Evolutionary conservation across 2,888 invertebrate genomes (phyloP).

Genomic region (Dynastes grantii): DNA sequence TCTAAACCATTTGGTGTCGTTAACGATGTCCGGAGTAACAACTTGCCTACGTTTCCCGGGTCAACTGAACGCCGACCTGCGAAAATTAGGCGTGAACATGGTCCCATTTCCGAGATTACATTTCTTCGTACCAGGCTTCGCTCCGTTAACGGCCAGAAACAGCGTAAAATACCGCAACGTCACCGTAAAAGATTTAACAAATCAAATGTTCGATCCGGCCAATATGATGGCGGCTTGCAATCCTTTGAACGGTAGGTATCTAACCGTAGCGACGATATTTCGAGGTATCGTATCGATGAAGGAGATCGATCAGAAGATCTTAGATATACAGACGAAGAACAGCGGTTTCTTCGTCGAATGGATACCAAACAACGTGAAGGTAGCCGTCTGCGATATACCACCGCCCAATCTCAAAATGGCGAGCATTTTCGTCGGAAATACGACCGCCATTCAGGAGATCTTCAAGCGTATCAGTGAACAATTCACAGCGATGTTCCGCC

Average conservation of each 20-base stretch:
- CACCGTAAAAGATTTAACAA: constrained; percentile 85
- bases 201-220: constrained; percentile 87
- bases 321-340: constrained; percentile 80
- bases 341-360: constrained; percentile 79
- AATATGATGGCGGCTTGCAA: constrained; percentile 94
- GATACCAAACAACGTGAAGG: constrained; percentile 83
- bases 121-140: constrained; percentile 79
- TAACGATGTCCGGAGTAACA: constrained; percentile 75
- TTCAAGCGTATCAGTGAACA: constrained; percentile 76
- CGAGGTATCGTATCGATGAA: constrained; percentile 81
- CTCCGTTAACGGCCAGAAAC: constrained; percentile 75
- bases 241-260: constrained; percentile 84
- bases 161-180: constrained; percentile 81
- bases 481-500: constrained; percentile 78
- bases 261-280: constrained; percentile 88
- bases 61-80: constrained; percentile 79
- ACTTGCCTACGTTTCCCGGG: constrained; percentile 81
- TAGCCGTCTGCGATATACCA: constrained; percentile 82
- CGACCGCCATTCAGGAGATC: constrained; percentile 82
- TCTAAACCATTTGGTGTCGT: constrained; percentile 73
- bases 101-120: constrained; percentile 81
- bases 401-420: constrained; percentile 72
- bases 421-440: constrained; percentile 74
- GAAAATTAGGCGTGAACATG: constrained; percentile 76
- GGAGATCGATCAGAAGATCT: constrained; percentile 77